Base-by-base conservation (phyloP, 53 echinoderm and acorn worm species). In the Paracentrotus lividus region DNA sequence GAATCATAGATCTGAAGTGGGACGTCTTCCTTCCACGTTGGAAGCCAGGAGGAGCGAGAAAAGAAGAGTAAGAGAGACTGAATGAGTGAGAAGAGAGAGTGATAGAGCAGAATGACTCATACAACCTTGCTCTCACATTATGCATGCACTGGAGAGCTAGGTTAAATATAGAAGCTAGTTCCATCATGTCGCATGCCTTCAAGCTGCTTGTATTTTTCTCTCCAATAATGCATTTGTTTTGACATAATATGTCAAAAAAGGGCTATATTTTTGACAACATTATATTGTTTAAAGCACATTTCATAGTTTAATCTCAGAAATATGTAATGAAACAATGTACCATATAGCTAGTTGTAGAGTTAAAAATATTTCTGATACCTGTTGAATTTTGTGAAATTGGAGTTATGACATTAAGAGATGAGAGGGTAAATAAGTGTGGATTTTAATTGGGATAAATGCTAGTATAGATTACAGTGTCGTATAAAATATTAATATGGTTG, bases 91-190 rank as follows among this genome's bases (percentile, higher is more conserved):
- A 54, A 36, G 4, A 86, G 86, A 86, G 86, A 86, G 38, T 44
- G 20, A 89, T 7, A 44, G 89, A 43, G 64, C 60, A 61, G 65
- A 24, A 89, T 89, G 89, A 89, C 57, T 89, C 89, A 89, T 89
- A 32, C 14, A 6, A 56, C 86, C 24, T 56, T 89, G 89, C 57
- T 58, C 89, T 59, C 56, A 23, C 21, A 89, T 89, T 89, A 89
- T 89, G 89, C 89, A 89, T 89, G 60, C 89, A 44, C 89, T 59
- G 60, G 88, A 57, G 59, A 29, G 85, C 58, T 36, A 53, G 20
- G 57, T 34, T 86, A 53, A 86, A 86, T 55, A 86, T 86, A 86
- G 86, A 86, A 86, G 86, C 54, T 47, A 16, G 55, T 56, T 86
- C 38, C 34, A 55, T 55, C 86, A 55, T 23, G 86, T 86, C 56